Percentiles rank a stretch among this genome's conserved stretches.
These are phyloP conservation scores for Ursus arctos DNA, from an alignment of 2,113 vertebrate genomes.

Conservation along the genomic window DNA sequence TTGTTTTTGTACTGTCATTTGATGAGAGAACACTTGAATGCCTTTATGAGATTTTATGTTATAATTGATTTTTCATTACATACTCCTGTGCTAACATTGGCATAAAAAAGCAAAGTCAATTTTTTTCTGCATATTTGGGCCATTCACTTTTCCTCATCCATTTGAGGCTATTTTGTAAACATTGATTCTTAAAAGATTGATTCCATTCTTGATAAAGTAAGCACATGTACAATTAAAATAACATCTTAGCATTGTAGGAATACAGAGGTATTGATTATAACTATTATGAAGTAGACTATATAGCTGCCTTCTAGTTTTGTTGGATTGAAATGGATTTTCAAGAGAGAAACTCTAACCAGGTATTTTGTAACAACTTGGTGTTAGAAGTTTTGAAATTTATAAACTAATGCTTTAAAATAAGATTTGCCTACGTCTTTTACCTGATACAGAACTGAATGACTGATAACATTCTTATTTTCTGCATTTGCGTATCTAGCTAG, in stretches of 20 bases:
- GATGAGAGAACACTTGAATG: conserved; percentile 44
- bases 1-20: conserved; percentile 35
- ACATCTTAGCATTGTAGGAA: conserved; percentile 29
- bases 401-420: not conserved
- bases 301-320: not conserved
- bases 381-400: not conserved
- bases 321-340: conserved; percentile 48
- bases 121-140: not conserved
- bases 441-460: not conserved
- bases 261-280: conserved; percentile 43
- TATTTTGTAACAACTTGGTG: conserved; percentile 8
- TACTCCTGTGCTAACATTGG: not conserved
- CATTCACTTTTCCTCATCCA: conserved; percentile 12
- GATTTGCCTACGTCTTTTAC: not conserved
- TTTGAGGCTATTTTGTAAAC: conserved; percentile 51
- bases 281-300: conserved; percentile 2
- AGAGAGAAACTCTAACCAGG: not conserved
- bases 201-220: conserved; percentile 69
- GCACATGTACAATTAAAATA: conserved; percentile 64
- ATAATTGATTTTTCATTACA: conserved; percentile 76
- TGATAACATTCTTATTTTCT: not conserved
- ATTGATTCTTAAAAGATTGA: conserved; percentile 62
- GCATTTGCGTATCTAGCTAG: not conserved
- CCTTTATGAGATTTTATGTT: conserved; percentile 64
- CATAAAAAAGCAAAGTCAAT: conserved; percentile 61